Percentiles rank a stretch among this genome's conserved stretches.
phyloP scores from a whole-genome alignment of 2,888 invertebrate genomes.

The Diaperis boleti region DNA sequence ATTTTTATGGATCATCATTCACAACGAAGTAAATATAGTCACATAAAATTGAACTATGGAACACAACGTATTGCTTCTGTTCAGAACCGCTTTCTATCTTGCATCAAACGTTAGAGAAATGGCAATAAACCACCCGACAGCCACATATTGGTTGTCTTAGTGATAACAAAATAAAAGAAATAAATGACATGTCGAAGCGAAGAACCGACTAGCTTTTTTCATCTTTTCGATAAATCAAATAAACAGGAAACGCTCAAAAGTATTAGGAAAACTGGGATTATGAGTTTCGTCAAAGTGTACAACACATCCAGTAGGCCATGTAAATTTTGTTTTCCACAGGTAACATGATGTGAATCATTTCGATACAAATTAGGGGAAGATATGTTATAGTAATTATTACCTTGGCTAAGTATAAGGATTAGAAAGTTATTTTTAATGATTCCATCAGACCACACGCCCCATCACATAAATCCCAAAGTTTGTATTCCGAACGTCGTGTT shows the following conservation, averaged over 20 bases:
- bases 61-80: no score
- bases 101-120: not conserved
- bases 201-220: constrained; percentile 7
- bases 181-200: constrained; percentile 15
- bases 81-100: no score
- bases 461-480: not conserved
- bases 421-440: not conserved
- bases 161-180: constrained; percentile 19
- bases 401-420: no score
- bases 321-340: no score
- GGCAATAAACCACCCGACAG: constrained; percentile 1
- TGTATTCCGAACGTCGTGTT: not conserved
- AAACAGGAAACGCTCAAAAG: not conserved
- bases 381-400: no score
- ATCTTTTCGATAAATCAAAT: constrained; percentile 20
- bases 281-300: constrained; percentile 7
- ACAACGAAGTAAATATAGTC: no score
- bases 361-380: no score
- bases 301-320: no score
- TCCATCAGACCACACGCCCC: not conserved
- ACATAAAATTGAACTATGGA: no score
- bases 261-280: constrained; percentile 4
- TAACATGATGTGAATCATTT: no score
- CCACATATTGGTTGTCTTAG: constrained; percentile 12
- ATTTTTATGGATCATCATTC: no score